Evolutionary conservation across 2,888 invertebrate genomes (phyloP), one percentile per base, ranked within the genome.

Genomic region (Koerneria pararmatus): DNA sequence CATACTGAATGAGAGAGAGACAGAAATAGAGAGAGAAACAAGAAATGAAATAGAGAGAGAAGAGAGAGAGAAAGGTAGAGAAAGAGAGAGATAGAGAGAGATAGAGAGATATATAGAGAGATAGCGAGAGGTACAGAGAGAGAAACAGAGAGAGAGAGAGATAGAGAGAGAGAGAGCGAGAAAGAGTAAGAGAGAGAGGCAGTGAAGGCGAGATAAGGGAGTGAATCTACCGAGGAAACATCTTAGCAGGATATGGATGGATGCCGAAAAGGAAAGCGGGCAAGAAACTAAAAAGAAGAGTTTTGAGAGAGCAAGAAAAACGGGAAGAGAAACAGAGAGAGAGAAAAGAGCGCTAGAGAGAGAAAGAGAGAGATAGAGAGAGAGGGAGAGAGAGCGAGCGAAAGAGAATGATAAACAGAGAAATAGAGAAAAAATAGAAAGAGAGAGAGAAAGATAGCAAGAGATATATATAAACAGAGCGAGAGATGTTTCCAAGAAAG

Each of bases 341-440:
- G 46, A n/a, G n/a, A n/a, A n/a, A n/a, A n/a, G n/a, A n/a, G n/a
- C n/a, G n/a, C n/a, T n/a, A n/a, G n/a, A n/a, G n/a, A n/a, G n/a
- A n/a, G n/a, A n/a, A n/a, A n/a, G n/a, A n/a, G n/a, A n/a, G n/a
- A n/a, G 46, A 41, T 11, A 15, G 41, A 51, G 29, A 49, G 41
- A 51, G 54, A 24, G 66, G 62, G 46, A 51, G 22, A 37, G 62
- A 41, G 24, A 57, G 37, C 48, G 57, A 37, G 37, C 35, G 57
- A 37, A 56, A 66, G 58, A 69, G 24, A 31, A 41, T 24, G 48
- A 48, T 48, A 41, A 37, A 46, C 46, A 32, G 58, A 41, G 8
- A 27, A 19, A 29, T 22, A 24, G 24, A 24, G 29, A 19, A 11
- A 24, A 53, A 24, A 24, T 15, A 53, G 53, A n/a, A 24, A 24